Evolutionary conservation across 2,797 vertebrate genomes (phyloP).

Genomic region (Podarcis siculus): DNA sequence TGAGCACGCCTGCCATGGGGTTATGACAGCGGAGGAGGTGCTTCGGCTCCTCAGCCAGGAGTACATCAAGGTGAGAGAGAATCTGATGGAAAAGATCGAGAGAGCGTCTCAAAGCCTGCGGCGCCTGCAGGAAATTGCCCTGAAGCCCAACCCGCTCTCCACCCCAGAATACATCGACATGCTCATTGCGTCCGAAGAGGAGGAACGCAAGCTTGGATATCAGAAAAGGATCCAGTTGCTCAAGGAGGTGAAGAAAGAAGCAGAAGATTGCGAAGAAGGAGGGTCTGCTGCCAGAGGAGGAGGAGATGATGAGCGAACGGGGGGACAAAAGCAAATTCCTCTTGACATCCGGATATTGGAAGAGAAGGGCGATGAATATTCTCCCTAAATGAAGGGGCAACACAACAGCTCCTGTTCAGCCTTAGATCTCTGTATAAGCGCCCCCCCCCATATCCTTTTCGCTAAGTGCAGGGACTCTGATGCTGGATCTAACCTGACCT

Average conservation of each 20-base stretch:
- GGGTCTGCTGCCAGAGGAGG: neutral
- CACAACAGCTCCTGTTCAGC: too few species aligned
- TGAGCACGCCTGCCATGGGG: neutral
- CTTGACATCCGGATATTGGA: too few species aligned
- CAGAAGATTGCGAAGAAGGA: slow-evolving; percentile 54
- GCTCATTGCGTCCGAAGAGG: slow-evolving; percentile 53
- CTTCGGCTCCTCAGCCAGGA: neutral
- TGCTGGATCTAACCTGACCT: too few species aligned
- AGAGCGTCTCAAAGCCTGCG: neutral
- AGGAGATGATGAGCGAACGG: too few species aligned
- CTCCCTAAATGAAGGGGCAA: too few species aligned
- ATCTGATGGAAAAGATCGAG: neutral
- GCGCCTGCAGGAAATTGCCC: slow-evolving; percentile 56
- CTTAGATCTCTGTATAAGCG: too few species aligned
- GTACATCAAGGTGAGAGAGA: neutral
- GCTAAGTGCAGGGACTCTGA: too few species aligned
- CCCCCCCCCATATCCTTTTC: too few species aligned
- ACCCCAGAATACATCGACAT: slow-evolving; percentile 61
- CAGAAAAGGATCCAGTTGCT: slow-evolving; percentile 26
- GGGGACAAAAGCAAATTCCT: neutral
- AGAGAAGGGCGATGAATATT: too few species aligned
- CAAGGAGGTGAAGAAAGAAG: slow-evolving; percentile 32
- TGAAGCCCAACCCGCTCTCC: slow-evolving; percentile 56
- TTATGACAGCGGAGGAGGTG: neutral
- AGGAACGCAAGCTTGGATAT: slow-evolving; percentile 37